Conservation (phyloP, 2,888 invertebrate genomes). For the Nysson spinosus region DNA sequence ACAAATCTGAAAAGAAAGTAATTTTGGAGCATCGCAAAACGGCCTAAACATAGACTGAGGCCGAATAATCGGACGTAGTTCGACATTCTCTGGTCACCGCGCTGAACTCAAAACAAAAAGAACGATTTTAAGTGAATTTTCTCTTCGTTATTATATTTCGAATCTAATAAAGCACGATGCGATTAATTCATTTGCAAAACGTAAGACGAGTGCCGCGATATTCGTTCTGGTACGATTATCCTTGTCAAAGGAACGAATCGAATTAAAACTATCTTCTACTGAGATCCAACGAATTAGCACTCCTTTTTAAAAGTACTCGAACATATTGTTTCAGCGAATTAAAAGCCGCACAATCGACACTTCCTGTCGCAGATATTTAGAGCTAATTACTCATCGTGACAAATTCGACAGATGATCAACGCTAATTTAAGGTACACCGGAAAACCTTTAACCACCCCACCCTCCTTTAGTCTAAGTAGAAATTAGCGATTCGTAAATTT, state of each 20-base stretch:
- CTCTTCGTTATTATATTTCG: too few relatives aligned
- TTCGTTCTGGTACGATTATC: too few relatives aligned
- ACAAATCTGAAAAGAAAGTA: too few relatives aligned
- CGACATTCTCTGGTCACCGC: neutral
- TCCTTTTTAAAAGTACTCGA: neutral
- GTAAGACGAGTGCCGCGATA: too few relatives aligned
- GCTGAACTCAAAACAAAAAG: too few relatives aligned
- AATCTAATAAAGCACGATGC: too few relatives aligned
- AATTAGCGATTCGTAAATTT: conserved; percentile 57
- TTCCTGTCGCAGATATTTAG: conserved; percentile 4
- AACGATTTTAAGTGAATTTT: too few relatives aligned
- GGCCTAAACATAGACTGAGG: neutral
- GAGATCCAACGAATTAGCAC: neutral
- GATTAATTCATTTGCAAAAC: too few relatives aligned
- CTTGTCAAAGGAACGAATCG: too few relatives aligned
- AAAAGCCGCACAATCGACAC: conserved; percentile 28
- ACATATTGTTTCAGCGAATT: neutral
- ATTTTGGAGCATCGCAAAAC: too few relatives aligned
- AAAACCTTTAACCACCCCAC: conserved; percentile 1
- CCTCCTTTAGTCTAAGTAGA: conserved; percentile 51
- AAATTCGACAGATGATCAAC: conserved; percentile 21
- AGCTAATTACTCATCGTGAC: conserved; percentile 4
- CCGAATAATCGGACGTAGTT: neutral
- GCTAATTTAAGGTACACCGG: conserved; percentile 39
- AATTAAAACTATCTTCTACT: neutral